phyloP scores from a whole-genome alignment of 2,888 invertebrate genomes.

The Zhuqinia jingwanae region DNA sequence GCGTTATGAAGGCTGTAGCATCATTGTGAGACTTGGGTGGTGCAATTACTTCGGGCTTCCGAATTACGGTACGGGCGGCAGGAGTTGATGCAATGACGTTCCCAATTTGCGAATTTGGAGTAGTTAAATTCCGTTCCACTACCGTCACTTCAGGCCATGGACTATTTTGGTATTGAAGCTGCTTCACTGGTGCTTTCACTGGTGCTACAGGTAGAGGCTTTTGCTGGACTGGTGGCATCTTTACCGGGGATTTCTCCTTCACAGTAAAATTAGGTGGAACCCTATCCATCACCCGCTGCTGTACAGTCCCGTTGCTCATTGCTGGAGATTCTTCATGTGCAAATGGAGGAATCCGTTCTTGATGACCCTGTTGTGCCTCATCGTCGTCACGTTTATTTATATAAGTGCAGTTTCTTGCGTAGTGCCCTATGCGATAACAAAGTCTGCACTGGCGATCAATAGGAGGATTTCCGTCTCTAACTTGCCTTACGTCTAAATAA shows the following conservation, averaged over 20 bases:
- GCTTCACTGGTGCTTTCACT: not conserved
- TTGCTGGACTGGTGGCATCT: not conserved
- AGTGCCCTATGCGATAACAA: constrained; percentile 84
- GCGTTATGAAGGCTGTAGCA: not conserved
- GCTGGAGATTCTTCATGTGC: not conserved
- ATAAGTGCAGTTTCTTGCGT: constrained; percentile 82
- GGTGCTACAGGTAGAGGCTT: not conserved
- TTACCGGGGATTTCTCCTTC: not conserved
- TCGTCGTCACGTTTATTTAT: constrained; percentile 59
- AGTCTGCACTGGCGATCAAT: constrained; percentile 83
- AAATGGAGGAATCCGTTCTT: not conserved
- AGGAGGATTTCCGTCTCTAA: constrained; percentile 82
- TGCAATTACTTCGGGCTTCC: constrained; percentile 29
- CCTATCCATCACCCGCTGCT: not conserved
- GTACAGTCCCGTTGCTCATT: not conserved
- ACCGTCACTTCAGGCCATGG: not conserved
- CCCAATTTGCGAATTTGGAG: not conserved
- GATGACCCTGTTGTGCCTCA: not conserved
- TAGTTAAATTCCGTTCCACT: not conserved
- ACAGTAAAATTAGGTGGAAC: not conserved
- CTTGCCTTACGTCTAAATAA: constrained; percentile 80
- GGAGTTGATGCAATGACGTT: not conserved
- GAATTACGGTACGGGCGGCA: constrained; percentile 3
- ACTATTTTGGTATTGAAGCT: not conserved
- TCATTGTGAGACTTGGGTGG: constrained; percentile 2